phyloP scores from a whole-genome alignment of 2,113 vertebrate species.

The Pedetes capensis region DNA sequence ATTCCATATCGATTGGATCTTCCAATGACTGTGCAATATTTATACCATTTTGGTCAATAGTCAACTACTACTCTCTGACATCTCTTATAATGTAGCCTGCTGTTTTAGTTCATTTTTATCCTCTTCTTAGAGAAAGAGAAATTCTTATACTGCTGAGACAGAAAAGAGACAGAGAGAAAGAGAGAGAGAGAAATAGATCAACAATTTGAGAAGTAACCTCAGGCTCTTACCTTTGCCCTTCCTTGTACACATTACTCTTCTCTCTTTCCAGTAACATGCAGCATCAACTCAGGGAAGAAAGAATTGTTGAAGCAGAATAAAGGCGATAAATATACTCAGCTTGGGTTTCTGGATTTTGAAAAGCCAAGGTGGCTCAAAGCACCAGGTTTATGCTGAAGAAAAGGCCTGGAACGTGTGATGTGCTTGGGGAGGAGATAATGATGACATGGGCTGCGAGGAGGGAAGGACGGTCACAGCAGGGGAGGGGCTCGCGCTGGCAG shows the following conservation, averaged over 20 bases:
- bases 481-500: not conserved
- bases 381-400: not conserved
- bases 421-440: not conserved
- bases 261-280: not conserved
- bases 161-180: not conserved
- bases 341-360: constrained; percentile 4
- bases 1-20: not conserved
- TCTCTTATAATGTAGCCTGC: not conserved
- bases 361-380: not conserved
- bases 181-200: not conserved
- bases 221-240: not conserved
- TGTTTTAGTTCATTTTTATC: constrained; percentile 21
- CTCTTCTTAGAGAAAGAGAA: not conserved
- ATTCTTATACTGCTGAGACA: too few species aligned
- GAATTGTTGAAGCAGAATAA: not conserved
- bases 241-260: not conserved
- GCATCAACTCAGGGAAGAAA: not conserved
- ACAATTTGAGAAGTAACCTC: not conserved
- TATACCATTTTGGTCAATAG: not conserved
- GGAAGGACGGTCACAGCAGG: not conserved
- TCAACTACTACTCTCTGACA: not conserved
- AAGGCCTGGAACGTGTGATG: not conserved
- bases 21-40: not conserved
- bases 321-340: not conserved
- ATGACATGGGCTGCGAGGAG: not conserved